These are phyloP conservation scores for Nebria ingens DNA, from an alignment of 1,140 invertebrate genomes.

Conservation along the genomic window DNA sequence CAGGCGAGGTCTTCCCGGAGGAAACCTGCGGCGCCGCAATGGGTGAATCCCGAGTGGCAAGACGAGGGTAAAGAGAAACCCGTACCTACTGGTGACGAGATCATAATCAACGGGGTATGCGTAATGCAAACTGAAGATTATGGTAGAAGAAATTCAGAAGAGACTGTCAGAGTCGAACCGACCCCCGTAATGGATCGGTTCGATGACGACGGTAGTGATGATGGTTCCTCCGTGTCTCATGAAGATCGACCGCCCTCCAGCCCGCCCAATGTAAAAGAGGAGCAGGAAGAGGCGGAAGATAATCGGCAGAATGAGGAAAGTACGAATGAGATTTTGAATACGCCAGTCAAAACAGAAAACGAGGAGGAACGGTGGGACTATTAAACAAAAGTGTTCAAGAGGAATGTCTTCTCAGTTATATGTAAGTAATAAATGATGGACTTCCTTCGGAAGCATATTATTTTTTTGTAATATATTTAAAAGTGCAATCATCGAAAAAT, in stretches of 20 bases:
- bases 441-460: constrained; percentile 11
- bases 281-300: constrained; percentile 17
- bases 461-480: constrained; percentile 20
- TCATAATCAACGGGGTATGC: constrained; percentile 86
- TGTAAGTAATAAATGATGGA: background rate
- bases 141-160: constrained; percentile 48
- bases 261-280: constrained; percentile 25
- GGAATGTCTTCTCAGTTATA: constrained; percentile 12
- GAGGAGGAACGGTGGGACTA: constrained; percentile 37
- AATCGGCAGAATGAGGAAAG: constrained; percentile 12
- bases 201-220: constrained; percentile 46
- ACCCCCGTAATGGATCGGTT: constrained; percentile 50
- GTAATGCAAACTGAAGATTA: constrained; percentile 75
- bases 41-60: constrained; percentile 91
- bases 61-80: constrained; percentile 45
- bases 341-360: constrained; percentile 25
- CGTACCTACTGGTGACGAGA: constrained; percentile 52
- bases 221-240: constrained; percentile 39
- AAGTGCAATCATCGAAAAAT: constrained; percentile 27
- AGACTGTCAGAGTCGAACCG: constrained; percentile 61
- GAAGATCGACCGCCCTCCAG: constrained; percentile 36
- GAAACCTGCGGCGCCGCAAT: constrained; percentile 91
- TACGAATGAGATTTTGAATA: constrained; percentile 18
- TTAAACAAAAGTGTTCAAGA: constrained; percentile 19
- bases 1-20: constrained; percentile 55